Percentiles rank a stretch among this genome's conserved stretches.
phyloP scores from a whole-genome alignment of 2,113 vertebrate genomes.

The Nibea coibor region DNA sequence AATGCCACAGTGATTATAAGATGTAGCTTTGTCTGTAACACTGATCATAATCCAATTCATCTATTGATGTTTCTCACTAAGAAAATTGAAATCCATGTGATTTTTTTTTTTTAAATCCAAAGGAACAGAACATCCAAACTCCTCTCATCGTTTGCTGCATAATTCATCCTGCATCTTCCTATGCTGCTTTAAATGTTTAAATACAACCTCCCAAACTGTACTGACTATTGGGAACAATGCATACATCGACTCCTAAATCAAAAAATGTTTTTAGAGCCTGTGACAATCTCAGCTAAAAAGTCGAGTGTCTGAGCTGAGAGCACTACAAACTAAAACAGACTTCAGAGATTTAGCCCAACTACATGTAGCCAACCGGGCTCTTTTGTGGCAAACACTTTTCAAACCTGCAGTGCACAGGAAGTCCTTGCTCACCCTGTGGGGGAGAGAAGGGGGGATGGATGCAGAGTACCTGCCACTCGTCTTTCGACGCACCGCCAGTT shows the following conservation, averaged over 20 bases:
- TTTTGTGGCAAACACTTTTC: slow-evolving; percentile 48
- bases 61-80: background rate
- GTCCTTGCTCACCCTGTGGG: slow-evolving; percentile 38
- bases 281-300: slow-evolving; percentile 5
- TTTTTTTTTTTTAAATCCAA: background rate
- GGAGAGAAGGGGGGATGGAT: slow-evolving; percentile 60
- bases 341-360: slow-evolving; percentile 25
- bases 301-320: background rate
- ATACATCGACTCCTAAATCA: slow-evolving; percentile 39
- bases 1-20: too few relatives aligned
- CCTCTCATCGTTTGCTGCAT: slow-evolving; percentile 53
- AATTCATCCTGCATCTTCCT: slow-evolving; percentile 45
- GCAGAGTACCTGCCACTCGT: slow-evolving; percentile 84
- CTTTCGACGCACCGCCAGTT: slow-evolving; percentile 86
- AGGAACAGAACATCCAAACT: slow-evolving; percentile 41
- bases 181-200: slow-evolving; percentile 49
- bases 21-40: background rate
- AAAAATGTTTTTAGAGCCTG: slow-evolving; percentile 29
- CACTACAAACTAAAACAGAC: slow-evolving; percentile 4
- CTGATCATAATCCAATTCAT: background rate
- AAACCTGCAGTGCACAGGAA: slow-evolving; percentile 36
- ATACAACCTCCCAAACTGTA: slow-evolving; percentile 23
- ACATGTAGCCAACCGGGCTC: background rate
- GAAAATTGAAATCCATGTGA: slow-evolving; percentile 4
- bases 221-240: slow-evolving; percentile 46